These are phyloP conservation scores for Bolinopsis microptera DNA, from an alignment of 37 sponge, comb jelly and placozoan species.

Conservation along the genomic window DNA sequence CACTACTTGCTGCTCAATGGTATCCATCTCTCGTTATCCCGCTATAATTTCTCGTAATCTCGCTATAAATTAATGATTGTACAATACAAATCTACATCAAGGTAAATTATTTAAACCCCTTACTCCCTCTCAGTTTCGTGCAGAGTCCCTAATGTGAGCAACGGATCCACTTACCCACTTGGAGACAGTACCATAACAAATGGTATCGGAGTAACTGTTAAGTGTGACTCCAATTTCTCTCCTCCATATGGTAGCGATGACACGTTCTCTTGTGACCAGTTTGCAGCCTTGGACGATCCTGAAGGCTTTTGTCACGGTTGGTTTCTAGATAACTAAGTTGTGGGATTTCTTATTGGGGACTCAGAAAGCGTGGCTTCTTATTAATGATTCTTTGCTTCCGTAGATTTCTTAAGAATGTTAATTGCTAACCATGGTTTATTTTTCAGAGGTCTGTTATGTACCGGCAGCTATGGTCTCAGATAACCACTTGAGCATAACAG, in stretches of 20 bases:
- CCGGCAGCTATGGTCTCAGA: not conserved
- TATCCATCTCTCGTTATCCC: too few species aligned
- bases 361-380: too few species aligned
- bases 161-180: slow-evolving; percentile 10
- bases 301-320: not conserved
- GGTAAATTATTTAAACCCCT: too few species aligned
- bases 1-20: too few species aligned
- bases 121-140: not conserved
- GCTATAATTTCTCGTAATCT: too few species aligned
- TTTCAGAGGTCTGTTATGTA: not conserved
- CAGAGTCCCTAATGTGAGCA: not conserved
- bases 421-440: too few species aligned
- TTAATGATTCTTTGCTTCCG: too few species aligned
- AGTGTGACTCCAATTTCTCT: not conserved
- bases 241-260: not conserved
- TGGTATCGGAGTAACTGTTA: not conserved
- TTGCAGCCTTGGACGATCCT: not conserved
- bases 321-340: not conserved
- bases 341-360: too few species aligned
- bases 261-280: not conserved
- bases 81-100: too few species aligned
- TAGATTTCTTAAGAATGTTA: too few species aligned
- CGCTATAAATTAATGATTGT: too few species aligned
- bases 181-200: not conserved
- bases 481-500: not conserved